Conservation (phyloP, 1,140 invertebrate species). For the Magallana angulata region DNA sequence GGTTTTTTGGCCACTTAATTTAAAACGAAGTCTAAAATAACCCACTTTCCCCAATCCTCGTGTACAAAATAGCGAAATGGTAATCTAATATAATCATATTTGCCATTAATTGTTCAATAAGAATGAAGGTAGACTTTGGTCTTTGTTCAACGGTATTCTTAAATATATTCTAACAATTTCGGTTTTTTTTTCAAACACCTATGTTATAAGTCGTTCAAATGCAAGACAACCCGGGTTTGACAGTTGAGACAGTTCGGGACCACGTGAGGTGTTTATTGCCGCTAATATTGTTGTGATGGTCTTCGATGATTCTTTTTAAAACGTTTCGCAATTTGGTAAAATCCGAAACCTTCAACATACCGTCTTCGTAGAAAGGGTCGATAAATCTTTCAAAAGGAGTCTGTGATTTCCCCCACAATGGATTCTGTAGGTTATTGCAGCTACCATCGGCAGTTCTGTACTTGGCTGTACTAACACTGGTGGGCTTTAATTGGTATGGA, state of each 20-base stretch:
- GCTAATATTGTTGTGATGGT: too few relatives aligned
- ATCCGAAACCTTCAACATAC: conserved; percentile 79
- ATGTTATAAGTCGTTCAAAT: too few relatives aligned
- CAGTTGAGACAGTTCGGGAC: too few relatives aligned
- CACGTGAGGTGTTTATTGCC: too few relatives aligned
- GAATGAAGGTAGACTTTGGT: neutral
- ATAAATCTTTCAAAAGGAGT: conserved; percentile 88
- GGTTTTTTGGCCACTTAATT: too few relatives aligned
- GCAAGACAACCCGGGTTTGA: too few relatives aligned
- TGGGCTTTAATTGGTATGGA: neutral
- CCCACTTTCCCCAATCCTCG: too few relatives aligned
- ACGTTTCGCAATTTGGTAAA: too few relatives aligned
- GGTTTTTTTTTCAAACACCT: too few relatives aligned
- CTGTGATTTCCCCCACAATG: conserved; percentile 87
- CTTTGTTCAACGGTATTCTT: neutral
- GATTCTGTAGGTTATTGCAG: conserved; percentile 93
- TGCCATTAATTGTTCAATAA: neutral
- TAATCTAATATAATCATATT: neutral
- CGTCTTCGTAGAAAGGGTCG: conserved; percentile 90
- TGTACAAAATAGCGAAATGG: neutral
- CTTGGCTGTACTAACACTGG: neutral
- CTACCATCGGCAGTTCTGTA: conserved; percentile 87
- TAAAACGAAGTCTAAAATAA: too few relatives aligned
- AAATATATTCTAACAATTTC: too few relatives aligned
- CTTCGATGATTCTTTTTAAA: too few relatives aligned